Base-by-base conservation (phyloP, 2,113 vertebrate genomes). In the Pogona vitticeps region DNA sequence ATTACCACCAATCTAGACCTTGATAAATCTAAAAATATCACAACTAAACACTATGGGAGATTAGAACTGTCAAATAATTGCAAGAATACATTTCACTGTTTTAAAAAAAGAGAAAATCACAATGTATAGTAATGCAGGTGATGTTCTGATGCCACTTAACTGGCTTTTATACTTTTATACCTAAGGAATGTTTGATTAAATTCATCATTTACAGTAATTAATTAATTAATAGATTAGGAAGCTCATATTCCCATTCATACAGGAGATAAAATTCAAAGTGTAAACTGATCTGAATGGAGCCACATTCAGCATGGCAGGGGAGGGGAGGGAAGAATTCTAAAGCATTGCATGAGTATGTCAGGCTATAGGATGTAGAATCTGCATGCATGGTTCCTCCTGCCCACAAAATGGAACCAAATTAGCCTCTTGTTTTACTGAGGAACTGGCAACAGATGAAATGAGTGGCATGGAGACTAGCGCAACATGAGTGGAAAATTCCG, bases 1-100 rank as follows among this genome's bases (percentile, higher is more conserved):
- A 90, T 28, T 88, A 86, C n/a, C 10, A 87, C 31, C 36, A 85
- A 61, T 82, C 36, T 26, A 86, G 28, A 80, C 1, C 26, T 81
- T 82, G 26, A 68, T 70, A 42, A 31, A 63, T 75, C 58, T n/a
- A 26, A 86, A 86, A 86, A 81, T 33, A 3, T 23, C 5, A 76
- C 1, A 2, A 20, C 40, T 65, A 46, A 52, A 76, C n/a, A 76
- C 15, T 40, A 12, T 14, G 26, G 23, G n/a, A 58, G 59, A 82
- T 2, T 58, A 76, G 38, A 87, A 63, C 71, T 59, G 14, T 33
- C n/a, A 67, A 80, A 73, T 18, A 58, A 63, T 6, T 10, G 36
- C 10, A 70, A 52, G 28, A 42, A 40, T 38, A 33, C 31, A 15
- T 6, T 18, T 38, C 13, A 26, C 52, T 61, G 46, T 52, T 52